Conservation (phyloP, 2,888 invertebrate genomes). For the Biston betularia region DNA sequence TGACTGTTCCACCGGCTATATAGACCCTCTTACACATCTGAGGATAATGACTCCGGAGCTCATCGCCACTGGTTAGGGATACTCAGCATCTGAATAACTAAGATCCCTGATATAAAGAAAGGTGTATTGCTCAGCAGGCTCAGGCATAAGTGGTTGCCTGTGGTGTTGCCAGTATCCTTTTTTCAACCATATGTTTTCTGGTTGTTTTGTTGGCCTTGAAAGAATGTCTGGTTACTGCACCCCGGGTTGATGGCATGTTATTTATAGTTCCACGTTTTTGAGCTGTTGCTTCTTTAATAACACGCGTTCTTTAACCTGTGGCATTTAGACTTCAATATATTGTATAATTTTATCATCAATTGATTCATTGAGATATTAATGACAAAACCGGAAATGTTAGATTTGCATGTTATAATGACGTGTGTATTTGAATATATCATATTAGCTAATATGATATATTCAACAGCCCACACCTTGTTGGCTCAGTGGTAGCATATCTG, state of each 20-base stretch:
- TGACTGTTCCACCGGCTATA: slow-evolving; percentile 76
- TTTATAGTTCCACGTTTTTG: slow-evolving; percentile 66
- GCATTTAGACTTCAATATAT: slow-evolving; percentile 24
- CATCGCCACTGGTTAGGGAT: slow-evolving; percentile 40
- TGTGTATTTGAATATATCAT: no score
- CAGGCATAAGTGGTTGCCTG: slow-evolving; percentile 59
- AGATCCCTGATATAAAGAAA: slow-evolving; percentile 65
- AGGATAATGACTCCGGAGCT: slow-evolving; percentile 42
- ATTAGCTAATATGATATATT: no score
- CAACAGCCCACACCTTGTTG: no score
- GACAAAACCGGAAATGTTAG: slow-evolving; percentile 27
- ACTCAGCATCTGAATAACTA: slow-evolving; percentile 53
- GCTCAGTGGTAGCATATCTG: no score
- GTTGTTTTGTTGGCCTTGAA: slow-evolving; percentile 81
- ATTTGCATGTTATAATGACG: background rate
- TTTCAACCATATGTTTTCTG: slow-evolving; percentile 80
- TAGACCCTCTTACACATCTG: slow-evolving; percentile 50
- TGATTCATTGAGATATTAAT: slow-evolving; percentile 25
- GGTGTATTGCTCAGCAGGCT: slow-evolving; percentile 59
- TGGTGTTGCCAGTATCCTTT: slow-evolving; percentile 69
- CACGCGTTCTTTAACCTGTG: slow-evolving; percentile 38
- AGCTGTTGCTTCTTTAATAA: slow-evolving; percentile 36
- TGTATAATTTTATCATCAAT: slow-evolving; percentile 15
- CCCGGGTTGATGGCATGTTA: slow-evolving; percentile 68
- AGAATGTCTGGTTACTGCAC: slow-evolving; percentile 78